phyloP scores from a whole-genome alignment of 2,888 invertebrate genomes.

The Erebia aethiops region DNA sequence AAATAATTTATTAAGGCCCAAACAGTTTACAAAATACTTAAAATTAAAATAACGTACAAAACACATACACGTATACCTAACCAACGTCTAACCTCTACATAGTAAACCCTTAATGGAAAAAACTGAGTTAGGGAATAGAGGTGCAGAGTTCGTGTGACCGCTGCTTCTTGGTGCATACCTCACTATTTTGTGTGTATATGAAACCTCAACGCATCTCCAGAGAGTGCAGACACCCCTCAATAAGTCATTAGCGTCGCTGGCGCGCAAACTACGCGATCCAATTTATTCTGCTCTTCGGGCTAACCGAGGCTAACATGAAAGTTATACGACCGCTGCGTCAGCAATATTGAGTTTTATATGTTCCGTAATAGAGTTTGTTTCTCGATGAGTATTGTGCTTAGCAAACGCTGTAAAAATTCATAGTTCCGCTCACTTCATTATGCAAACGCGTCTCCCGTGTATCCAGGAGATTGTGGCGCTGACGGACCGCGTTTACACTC shows the following conservation, averaged over 20 bases:
- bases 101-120: too few relatives aligned
- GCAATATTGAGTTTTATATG: not conserved
- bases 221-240: not conserved
- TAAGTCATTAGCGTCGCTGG: not conserved
- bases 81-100: too few relatives aligned
- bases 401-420: constrained; percentile 16
- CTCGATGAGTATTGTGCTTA: not conserved
- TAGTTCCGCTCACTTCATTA: constrained; percentile 18
- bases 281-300: constrained; percentile 3
- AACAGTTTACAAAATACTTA: too few relatives aligned
- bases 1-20: too few relatives aligned
- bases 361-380: not conserved
- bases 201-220: not conserved
- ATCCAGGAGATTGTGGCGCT: not conserved
- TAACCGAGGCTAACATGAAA: not conserved
- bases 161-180: too few relatives aligned
- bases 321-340: not conserved
- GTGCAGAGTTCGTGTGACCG: too few relatives aligned
- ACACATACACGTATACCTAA: too few relatives aligned
- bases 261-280: constrained; percentile 3
- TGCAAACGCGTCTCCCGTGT: constrained; percentile 8
- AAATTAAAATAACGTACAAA: too few relatives aligned
- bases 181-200: too few relatives aligned
- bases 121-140: too few relatives aligned
- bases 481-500: not conserved